Evolutionary conservation across 2,113 vertebrate species (phyloP).

Genomic region (Cyprinodon tularosa): DNA sequence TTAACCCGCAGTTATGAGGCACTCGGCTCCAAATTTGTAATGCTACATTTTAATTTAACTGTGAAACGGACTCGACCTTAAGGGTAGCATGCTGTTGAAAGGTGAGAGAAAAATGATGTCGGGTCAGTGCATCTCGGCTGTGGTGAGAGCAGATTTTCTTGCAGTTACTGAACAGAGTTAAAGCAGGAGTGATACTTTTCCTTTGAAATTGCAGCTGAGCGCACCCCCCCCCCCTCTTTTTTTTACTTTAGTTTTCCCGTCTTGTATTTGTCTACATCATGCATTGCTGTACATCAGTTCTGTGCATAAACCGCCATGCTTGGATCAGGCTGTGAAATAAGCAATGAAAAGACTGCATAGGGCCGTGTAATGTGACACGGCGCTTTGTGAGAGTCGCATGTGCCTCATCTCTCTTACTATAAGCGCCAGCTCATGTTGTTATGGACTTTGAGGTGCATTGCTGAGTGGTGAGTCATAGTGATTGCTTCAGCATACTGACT

Average conservation of each 20-base stretch:
- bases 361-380: background rate
- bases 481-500: slow-evolving; percentile 50
- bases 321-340: slow-evolving; percentile 1
- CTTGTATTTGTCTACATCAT: slow-evolving; percentile 22
- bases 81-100: slow-evolving; percentile 13
- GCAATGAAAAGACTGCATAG: background rate
- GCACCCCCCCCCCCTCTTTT: slow-evolving; percentile 4
- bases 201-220: slow-evolving; percentile 3
- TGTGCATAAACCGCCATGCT: background rate
- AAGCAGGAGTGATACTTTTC: background rate
- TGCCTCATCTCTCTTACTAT: slow-evolving; percentile 48
- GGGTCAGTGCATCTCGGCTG: slow-evolving; percentile 3
- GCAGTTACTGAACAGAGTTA: background rate
- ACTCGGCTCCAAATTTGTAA: slow-evolving; percentile 28
- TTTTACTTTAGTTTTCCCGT: background rate
- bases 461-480: slow-evolving; percentile 69
- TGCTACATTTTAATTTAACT: slow-evolving; percentile 34
- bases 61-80: slow-evolving; percentile 42
- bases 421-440: slow-evolving; percentile 55
- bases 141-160: background rate
- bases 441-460: slow-evolving; percentile 63
- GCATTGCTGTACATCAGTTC: background rate
- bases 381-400: background rate
- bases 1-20: slow-evolving; percentile 31
- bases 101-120: slow-evolving; percentile 8